Conservation (phyloP, 1,140 invertebrate genomes). For the Papilio polytes region DNA sequence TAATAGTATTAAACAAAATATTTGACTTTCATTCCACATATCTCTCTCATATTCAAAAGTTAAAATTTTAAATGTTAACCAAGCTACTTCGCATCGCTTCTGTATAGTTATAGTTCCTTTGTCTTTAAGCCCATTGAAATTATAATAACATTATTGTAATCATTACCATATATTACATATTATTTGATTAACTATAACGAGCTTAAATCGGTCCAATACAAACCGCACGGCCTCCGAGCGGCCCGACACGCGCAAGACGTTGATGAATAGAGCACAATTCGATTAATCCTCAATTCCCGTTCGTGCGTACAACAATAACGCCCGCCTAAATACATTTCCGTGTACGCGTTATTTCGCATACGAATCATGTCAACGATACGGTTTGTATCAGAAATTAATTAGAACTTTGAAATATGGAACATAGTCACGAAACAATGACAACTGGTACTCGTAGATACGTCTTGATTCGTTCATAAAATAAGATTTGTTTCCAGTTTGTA, state of each 20-base stretch:
- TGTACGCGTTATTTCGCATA: conserved; percentile 25
- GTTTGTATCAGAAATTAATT: conserved; percentile 11
- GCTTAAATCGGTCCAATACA: conserved; percentile 16
- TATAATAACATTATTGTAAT: neutral
- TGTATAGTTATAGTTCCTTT: too few relatives aligned
- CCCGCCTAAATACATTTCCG: conserved; percentile 32
- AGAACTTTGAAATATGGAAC: neutral
- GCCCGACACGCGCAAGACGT: conserved; percentile 26
- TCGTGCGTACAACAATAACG: conserved; percentile 38
- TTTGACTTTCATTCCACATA: too few relatives aligned
- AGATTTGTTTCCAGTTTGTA: neutral
- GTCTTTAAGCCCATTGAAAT: neutral
- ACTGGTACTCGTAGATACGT: neutral
- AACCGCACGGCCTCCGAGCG: neutral
- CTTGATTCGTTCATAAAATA: too few relatives aligned
- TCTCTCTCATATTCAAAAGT: too few relatives aligned
- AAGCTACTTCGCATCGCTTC: too few relatives aligned
- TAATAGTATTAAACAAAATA: too few relatives aligned
- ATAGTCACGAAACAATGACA: neutral
- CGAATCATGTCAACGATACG: conserved; percentile 10
- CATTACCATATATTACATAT: neutral
- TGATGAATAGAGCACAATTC: conserved; percentile 36
- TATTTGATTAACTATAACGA: conserved; percentile 17
- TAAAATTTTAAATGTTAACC: too few relatives aligned
- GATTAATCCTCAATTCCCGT: conserved; percentile 27